Base-by-base conservation (phyloP, 2,797 vertebrate species). In the Poecilia gillii region DNA sequence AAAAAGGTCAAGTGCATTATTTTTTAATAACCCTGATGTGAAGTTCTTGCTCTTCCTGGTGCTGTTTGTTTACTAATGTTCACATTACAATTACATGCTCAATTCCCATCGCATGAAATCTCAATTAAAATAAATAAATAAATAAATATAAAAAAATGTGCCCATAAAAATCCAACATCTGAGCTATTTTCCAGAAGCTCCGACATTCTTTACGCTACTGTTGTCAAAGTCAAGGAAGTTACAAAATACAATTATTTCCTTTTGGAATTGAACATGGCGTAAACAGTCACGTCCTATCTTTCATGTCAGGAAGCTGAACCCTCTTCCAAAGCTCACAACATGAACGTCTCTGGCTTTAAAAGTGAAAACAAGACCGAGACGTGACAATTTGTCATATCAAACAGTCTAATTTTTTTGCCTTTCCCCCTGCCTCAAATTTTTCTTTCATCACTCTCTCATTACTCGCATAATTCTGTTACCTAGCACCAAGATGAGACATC, bases 381-480 rank as follows among this genome's bases (percentile, higher is more conserved):
- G 73, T 86, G 91, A 76, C 75, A 74, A 75, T 87, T 85, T 74
- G 77, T 87, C 68, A 75, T 33, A 76, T 87, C 76, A 75, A 88
- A 85, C 84, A 14, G 71, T 73, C 62, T 70, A 55, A 79, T 78
- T 81, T 74, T 59, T 73, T 66, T 73, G 18, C 25, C 28, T 76
- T 70, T 53, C 55, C 87, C 46, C 78, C 31, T 79, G 12, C 73
- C 25, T 66, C 31, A 80, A 41, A 75, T 80, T 72, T 81, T 57
- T 76, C 80, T 80, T 74, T 80, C 76, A 76, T 80, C 46, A n/a
- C 76, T 80, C 73, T 84, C 85, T 92, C 88, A 93, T 92, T 90
- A 89, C 82, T 90, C 87, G 45, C 86, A 92, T 92, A 94, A 94
- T 92, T 91, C 85, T 91, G 88, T 94, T 95, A 94, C 88, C 85